Evolutionary conservation across 2,888 invertebrate species (phyloP).

Genomic region (Pseudanteris insignis): DNA sequence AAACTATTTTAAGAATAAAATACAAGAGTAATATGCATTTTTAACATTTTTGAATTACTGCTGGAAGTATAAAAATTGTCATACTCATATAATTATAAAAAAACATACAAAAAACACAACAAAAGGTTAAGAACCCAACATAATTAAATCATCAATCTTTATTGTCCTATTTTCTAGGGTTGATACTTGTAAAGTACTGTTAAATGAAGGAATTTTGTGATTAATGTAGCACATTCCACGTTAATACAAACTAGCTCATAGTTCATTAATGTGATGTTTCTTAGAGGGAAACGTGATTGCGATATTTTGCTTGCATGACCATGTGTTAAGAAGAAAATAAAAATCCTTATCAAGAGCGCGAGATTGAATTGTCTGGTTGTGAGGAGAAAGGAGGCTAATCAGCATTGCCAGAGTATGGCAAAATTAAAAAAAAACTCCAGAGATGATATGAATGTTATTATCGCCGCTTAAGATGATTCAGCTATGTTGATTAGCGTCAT

Average conservation of each 20-base stretch:
- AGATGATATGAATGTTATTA: conserved; percentile 6
- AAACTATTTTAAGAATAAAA: no score
- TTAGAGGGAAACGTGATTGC: conserved; percentile 2
- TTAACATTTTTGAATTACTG: no score
- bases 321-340: not conserved
- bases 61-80: no score
- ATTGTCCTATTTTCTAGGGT: conserved; percentile 12
- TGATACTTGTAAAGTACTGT: conserved; percentile 27
- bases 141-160: conserved; percentile 26
- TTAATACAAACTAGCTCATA: conserved; percentile 20
- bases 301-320: conserved; percentile 3
- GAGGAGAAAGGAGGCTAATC: conserved; percentile 16
- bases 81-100: no score
- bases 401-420: not conserved
- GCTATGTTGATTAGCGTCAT: conserved; percentile 5
- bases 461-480: conserved; percentile 17
- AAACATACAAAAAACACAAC: no score
- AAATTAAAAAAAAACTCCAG: not conserved
- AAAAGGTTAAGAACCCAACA: no score
- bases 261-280: conserved; percentile 16
- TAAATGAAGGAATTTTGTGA: conserved; percentile 37
- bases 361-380: conserved; percentile 24
- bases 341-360: conserved; percentile 12
- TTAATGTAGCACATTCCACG: conserved; percentile 36
- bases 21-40: no score